Evolutionary conservation across 2,888 invertebrate genomes (phyloP).

Genomic region (Chrysodeixis includens): DNA sequence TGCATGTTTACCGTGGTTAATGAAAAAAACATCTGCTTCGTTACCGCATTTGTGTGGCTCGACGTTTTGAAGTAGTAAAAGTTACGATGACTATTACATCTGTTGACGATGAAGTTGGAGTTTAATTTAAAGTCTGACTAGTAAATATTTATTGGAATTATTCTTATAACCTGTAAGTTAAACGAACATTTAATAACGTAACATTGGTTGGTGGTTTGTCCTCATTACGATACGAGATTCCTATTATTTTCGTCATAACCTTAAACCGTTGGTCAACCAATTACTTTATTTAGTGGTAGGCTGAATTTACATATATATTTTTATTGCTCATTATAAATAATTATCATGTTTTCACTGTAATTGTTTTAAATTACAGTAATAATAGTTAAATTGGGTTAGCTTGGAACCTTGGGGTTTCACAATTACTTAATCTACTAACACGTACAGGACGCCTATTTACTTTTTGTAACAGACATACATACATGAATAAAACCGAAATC

Average conservation of each 20-base stretch:
- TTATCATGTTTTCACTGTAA: constrained; percentile 12
- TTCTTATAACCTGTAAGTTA: background rate
- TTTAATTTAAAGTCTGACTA: too few species aligned
- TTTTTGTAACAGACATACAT: constrained; percentile 8
- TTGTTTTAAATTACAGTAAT: constrained; percentile 20
- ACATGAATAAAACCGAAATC: too few species aligned
- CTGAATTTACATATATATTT: background rate
- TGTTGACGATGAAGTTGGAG: too few species aligned
- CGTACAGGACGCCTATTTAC: background rate
- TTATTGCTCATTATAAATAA: constrained; percentile 3
- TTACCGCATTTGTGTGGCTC: constrained; percentile 62
- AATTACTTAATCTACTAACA: background rate
- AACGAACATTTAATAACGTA: background rate
- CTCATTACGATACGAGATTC: background rate
- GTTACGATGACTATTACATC: background rate
- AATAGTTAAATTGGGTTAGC: background rate
- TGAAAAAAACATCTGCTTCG: constrained; percentile 62
- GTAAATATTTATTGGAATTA: background rate
- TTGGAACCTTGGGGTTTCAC: background rate
- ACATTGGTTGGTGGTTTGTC: background rate
- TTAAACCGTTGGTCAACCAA: constrained; percentile 4
- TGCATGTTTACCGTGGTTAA: constrained; percentile 47
- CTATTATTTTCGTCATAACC: constrained; percentile 4
- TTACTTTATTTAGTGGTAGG: background rate
- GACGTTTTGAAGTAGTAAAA: background rate